Evolutionary conservation across 2,797 vertebrate genomes (phyloP), one percentile per base, ranked within the genome.

Genomic region (Pogonophryne albipinna): DNA sequence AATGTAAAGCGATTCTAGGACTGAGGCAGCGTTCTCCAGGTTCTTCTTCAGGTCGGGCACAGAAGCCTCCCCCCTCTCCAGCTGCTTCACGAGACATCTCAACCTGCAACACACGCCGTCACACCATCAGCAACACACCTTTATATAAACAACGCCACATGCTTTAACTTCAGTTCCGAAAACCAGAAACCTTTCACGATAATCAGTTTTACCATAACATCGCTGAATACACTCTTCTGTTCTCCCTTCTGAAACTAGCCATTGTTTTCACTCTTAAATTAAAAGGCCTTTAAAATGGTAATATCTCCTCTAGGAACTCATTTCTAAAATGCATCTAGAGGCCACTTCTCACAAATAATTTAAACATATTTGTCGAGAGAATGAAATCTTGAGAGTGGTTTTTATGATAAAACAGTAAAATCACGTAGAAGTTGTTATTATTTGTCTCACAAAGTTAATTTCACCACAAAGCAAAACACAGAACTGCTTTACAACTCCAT

Each of bases 21-120:
- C 95, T 0, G 95, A 94, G 0, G 97, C 97, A 0, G 97, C 97
- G 90, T 97, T 95, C 79, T 98, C 96, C 89, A 99, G 92, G 88
- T 98, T 99, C 92, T 98, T 99, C 94, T 98, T 99, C 65, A 99
- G 93, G 76, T 98, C 96, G 20, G 94, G 93, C 34, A 96, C 94
- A 0, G 97, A 98, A 13, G 96, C 97, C 76, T 97, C 96, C 1
- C 97, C 97, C 85, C 95, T 94, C 71, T 99, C 97, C 80, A 99
- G 87, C 52, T 97, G 98, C 79, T 98, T 98, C 55, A 99, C 92
- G 83, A 99, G 93, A 85, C 89, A 93, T 34, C 89, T 69, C 74
- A 93, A 76, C 73, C 91, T 93, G 73, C 11, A 83, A 80, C 44
- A 79, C 31, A 45, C 50, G 74, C 50, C 65, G 1, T 38, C 34